A percentile compares a stretch with the other conserved stretches of the same genome.
These are phyloP conservation scores for Argyresthia albistria DNA, from an alignment of 2,888 invertebrate genomes.

Conservation along the genomic window DNA sequence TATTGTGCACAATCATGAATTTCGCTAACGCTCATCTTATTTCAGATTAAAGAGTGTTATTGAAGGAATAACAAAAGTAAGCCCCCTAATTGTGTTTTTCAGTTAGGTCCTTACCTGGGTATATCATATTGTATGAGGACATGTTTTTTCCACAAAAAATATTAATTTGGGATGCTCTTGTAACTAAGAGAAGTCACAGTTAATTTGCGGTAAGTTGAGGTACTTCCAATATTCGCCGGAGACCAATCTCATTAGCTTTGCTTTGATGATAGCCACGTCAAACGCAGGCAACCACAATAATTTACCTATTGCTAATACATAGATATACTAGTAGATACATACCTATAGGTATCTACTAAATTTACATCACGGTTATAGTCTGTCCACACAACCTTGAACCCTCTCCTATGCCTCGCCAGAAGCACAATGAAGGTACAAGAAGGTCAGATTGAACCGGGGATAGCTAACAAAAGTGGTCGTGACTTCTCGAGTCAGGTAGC, in stretches of 20 bases:
- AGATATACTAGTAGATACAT: too few relatives aligned
- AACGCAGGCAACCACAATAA: slow-evolving; percentile 10
- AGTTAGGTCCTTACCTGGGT: too few relatives aligned
- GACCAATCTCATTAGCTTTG: slow-evolving; percentile 15
- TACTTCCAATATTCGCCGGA: neutral
- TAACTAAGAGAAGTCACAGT: too few relatives aligned
- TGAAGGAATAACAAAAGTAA: too few relatives aligned
- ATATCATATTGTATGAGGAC: too few relatives aligned
- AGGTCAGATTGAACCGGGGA: slow-evolving; percentile 4
- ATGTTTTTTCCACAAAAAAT: too few relatives aligned
- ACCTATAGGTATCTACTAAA: neutral
- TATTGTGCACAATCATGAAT: too few relatives aligned
- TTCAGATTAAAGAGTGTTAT: too few relatives aligned
- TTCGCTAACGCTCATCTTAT: too few relatives aligned
- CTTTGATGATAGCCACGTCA: slow-evolving; percentile 17
- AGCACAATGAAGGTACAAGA: neutral
- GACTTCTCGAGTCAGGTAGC: slow-evolving; percentile 45
- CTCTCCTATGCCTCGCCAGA: neutral
- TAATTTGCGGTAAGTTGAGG: too few relatives aligned
- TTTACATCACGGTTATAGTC: neutral
- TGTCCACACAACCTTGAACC: neutral
- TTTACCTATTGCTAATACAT: neutral
- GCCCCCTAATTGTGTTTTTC: too few relatives aligned
- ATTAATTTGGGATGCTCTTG: too few relatives aligned
- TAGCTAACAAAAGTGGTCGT: slow-evolving; percentile 26